Evolutionary conservation across 2,888 invertebrate genomes (phyloP), one percentile per base, ranked within the genome.

Genomic region (Lathronympha strigana): DNA sequence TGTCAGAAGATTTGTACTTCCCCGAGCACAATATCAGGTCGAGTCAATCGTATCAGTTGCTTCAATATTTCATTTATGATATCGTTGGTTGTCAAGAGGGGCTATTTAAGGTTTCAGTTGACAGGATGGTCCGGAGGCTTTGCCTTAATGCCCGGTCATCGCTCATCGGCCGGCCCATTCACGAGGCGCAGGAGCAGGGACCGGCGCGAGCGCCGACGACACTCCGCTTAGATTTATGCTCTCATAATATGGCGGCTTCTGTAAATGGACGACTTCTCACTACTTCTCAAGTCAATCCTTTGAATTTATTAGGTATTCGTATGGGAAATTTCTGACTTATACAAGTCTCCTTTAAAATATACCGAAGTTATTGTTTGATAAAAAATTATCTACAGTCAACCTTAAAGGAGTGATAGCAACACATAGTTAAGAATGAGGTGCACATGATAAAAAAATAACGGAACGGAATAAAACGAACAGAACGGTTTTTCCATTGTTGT

Each of bases 251-350:
- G 81, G 83, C 89, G 87, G 89, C 90, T 89, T 84, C 89, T 87
- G 89, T 86, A 83, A 84, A 87, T 83, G 86, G 81, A 86, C 81
- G 83, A 84, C 81, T 89, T 90, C 88, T 90, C 90, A 90, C 89
- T 86, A 86, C 78, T 76, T 71, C 70, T 72, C 73, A 76, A 85
- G 87, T 86, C 88, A 86, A 80, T 82, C 82, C 84, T 84, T 85
- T 87, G 85, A 88, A 90, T 90, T 90, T 90, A 90, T 90, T 89
- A 87, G 84, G 76, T 63, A 73, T 76, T 70, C 57, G 61, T 54
- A 75, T 73, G 70, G 71, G 73, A 77, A 76, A 72, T 70, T 69
- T 77, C 76, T 82, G 84, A 84, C 82, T 83, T 82, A 80, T 80
- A 82, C 73, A 79, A 78, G 81, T 74, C 73, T 73, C 77, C 77